Base-by-base conservation (phyloP, 2,888 invertebrate species). In the Mechanitis messenoides region DNA sequence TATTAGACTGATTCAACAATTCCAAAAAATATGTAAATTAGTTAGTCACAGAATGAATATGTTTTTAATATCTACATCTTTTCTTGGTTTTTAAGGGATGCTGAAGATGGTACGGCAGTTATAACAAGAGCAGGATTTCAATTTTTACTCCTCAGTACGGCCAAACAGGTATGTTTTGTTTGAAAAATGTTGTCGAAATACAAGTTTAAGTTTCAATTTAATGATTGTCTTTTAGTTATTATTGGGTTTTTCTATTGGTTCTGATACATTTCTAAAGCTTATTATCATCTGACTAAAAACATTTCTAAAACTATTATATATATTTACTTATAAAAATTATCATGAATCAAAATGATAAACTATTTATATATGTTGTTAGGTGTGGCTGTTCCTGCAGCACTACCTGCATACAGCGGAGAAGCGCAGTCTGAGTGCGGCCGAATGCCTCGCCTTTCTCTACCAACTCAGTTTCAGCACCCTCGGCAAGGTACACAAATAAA, bases 41-140 rank as follows among this genome's bases (percentile, higher is more conserved):
- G 11, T 28, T 4, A 57, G 11, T 53, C 28, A 9, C 28, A 7
- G 20, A 20, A 20, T 20, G 20, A 20, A 20, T 20, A 20, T 20
- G 20, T 20, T 20, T 20, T 20, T 20, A 20, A 55, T 61, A 45
- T 3, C 9, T 9, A 42, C 42, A 42, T 42, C 9, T 42, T 1
- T 42, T 42, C 35, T 42, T 9, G 3, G 3, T 9, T 50, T 76
- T 80, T 1, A 79, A 93, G 95, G 71, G 95, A 95, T 76, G 94
- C 94, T 68, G 94, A 93, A 42, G 96, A 96, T 76, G 94, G 96
- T 0, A 95, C 93, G 66, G 95, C 93, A 1, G 94, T 95, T 20
- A 98, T 99, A 68, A 98, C 98, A 0, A 93, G 96, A 67, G 95
- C 96, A 68, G 99, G 99, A 1, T 99, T 99, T 85, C 99, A 99